phyloP scores from a whole-genome alignment of 53 echinoderm and acorn worm genomes.

The Holothuria leucospilota region DNA sequence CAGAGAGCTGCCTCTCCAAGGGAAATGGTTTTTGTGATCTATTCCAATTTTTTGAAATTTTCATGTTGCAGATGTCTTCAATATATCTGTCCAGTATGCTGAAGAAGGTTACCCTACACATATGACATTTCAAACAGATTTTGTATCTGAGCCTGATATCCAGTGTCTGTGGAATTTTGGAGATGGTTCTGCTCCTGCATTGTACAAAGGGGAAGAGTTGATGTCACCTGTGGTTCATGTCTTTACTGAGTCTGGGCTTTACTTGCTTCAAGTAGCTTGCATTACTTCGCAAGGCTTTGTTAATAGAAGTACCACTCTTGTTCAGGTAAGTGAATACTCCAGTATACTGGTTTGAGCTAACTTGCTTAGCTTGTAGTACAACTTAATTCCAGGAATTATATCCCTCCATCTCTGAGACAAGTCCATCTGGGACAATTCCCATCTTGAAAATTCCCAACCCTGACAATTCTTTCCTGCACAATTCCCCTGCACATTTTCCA shows the following conservation, averaged over 20 bases:
- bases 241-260: slow-evolving; percentile 38
- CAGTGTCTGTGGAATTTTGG: slow-evolving; percentile 59
- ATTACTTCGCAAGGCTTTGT: slow-evolving; percentile 6
- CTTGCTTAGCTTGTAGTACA: too few species aligned
- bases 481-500: too few species aligned
- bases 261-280: slow-evolving; percentile 35
- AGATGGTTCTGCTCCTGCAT: slow-evolving; percentile 33
- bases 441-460: background rate
- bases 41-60: too few species aligned
- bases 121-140: slow-evolving; percentile 45
- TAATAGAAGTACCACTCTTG: background rate
- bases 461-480: background rate
- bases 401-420: too few species aligned
- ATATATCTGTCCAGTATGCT: too few species aligned
- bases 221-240: slow-evolving; percentile 22
- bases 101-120: background rate
- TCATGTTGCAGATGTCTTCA: too few species aligned
- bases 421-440: too few species aligned
- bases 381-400: too few species aligned
- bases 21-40: too few species aligned
- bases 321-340: slow-evolving; percentile 1
- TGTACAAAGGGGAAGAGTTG: background rate
- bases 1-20: too few species aligned
- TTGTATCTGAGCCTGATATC: slow-evolving; percentile 27
- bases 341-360: background rate